These are phyloP conservation scores for Planiliza haematocheilus DNA, from an alignment of 2,113 vertebrate genomes.

Conservation along the genomic window DNA sequence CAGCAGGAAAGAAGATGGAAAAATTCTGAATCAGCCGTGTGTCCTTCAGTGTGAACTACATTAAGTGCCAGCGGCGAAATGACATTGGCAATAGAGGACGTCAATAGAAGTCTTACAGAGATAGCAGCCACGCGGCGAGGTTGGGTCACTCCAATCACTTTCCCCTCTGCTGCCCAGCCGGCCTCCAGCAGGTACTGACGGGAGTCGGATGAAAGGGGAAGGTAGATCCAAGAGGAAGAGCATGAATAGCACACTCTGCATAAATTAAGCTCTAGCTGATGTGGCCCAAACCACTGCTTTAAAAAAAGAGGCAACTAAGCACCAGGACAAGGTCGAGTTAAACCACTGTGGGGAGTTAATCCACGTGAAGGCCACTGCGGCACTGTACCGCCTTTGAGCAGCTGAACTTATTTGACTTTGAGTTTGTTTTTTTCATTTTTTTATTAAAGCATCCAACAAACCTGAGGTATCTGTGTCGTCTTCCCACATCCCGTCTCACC, in stretches of 20 bases:
- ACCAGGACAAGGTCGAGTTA: slow-evolving; percentile 56
- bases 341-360: slow-evolving; percentile 22
- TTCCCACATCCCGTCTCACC: slow-evolving; percentile 99
- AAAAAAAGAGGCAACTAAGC: slow-evolving; percentile 45
- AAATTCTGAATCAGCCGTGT: not conserved
- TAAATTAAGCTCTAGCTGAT: slow-evolving; percentile 57
- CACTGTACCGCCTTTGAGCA: not conserved
- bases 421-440: no score
- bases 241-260: slow-evolving; percentile 50
- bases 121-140: slow-evolving; percentile 96
- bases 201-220: slow-evolving; percentile 23
- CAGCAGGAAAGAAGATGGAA: slow-evolving; percentile 1
- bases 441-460: slow-evolving; percentile 60
- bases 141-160: slow-evolving; percentile 96
- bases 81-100: slow-evolving; percentile 22
- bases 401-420: slow-evolving; percentile 3
- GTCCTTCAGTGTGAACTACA: slow-evolving; percentile 19
- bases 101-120: slow-evolving; percentile 86
- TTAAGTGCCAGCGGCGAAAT: slow-evolving; percentile 17
- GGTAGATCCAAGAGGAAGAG: slow-evolving; percentile 4
- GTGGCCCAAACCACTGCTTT: slow-evolving; percentile 30
- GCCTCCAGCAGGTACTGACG: slow-evolving; percentile 95
- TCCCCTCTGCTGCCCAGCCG: slow-evolving; percentile 96
- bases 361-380: slow-evolving; percentile 39
- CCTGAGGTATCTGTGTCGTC: slow-evolving; percentile 97